Conservation (phyloP, 2,797 vertebrate genomes). For the Peromyscus aztecus region DNA sequence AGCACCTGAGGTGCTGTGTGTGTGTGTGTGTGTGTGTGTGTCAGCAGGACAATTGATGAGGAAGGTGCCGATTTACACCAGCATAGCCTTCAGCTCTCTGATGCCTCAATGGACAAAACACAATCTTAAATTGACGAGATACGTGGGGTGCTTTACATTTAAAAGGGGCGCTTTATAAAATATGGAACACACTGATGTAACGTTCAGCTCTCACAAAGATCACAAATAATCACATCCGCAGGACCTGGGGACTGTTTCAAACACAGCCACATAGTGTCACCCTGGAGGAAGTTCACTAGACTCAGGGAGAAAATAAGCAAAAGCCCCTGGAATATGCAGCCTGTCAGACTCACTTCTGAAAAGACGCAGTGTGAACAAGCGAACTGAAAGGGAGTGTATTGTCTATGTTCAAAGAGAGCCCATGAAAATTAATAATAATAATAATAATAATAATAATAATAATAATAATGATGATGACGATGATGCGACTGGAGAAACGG, state of each 20-base stretch:
- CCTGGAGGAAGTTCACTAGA: background rate
- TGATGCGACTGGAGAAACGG: background rate
- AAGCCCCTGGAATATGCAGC: background rate
- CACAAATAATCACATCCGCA: background rate
- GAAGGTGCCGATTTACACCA: background rate
- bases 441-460: background rate
- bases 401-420: background rate
- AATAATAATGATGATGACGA: background rate
- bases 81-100: background rate
- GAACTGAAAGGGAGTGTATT: background rate
- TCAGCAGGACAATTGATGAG: background rate
- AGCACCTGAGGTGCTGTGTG: background rate
- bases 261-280: background rate
- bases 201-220: background rate
- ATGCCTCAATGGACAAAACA: background rate
- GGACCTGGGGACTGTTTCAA: background rate
- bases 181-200: background rate
- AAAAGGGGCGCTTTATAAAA: background rate
- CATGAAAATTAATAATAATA: background rate
- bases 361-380: background rate
- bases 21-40: too few relatives aligned
- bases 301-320: background rate
- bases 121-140: background rate
- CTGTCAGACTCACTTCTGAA: background rate
- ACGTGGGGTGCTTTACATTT: background rate